Percentiles rank a stretch among this genome's conserved stretches.
These are phyloP conservation scores for Chromobotia macracanthus DNA, from an alignment of 2,797 vertebrate genomes.

Conservation along the genomic window DNA sequence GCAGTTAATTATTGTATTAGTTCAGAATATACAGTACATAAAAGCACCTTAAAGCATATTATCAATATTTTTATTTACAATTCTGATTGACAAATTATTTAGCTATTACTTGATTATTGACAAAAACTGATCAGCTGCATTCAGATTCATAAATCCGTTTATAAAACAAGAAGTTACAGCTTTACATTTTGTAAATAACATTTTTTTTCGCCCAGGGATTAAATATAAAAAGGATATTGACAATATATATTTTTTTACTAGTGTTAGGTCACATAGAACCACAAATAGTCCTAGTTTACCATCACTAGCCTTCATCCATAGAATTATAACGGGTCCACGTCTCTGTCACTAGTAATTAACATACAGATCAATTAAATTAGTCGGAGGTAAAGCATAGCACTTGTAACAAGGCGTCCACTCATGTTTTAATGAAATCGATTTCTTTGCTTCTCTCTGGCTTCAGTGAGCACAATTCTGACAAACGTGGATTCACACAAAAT, in stretches of 20 bases:
- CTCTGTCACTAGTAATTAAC: conserved; percentile 41
- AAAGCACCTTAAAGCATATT: background rate
- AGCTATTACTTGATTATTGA: no score
- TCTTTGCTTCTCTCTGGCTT: conserved; percentile 64
- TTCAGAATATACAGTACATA: background rate
- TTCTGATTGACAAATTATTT: background rate
- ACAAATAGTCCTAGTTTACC: background rate
- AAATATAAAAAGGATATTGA: background rate
- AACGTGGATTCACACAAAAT: conserved; percentile 92
- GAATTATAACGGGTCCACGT: conserved; percentile 8
- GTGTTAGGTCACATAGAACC: background rate
- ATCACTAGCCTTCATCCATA: background rate
- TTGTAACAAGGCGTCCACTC: conserved; percentile 46
- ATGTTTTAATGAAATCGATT: conserved; percentile 48
- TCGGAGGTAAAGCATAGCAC: conserved; percentile 29
- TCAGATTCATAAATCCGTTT: no score
- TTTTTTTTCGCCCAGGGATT: background rate
- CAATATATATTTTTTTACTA: conserved; percentile 2
- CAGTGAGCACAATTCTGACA: conserved; percentile 76
- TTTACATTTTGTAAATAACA: background rate
- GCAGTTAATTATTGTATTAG: background rate
- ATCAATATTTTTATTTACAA: background rate
- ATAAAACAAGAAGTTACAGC: no score
- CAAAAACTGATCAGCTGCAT: no score
- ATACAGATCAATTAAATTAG: conserved; percentile 40